These are phyloP conservation scores for Proisotoma minuta DNA, from an alignment of 2,888 invertebrate species.

Conservation along the genomic window DNA sequence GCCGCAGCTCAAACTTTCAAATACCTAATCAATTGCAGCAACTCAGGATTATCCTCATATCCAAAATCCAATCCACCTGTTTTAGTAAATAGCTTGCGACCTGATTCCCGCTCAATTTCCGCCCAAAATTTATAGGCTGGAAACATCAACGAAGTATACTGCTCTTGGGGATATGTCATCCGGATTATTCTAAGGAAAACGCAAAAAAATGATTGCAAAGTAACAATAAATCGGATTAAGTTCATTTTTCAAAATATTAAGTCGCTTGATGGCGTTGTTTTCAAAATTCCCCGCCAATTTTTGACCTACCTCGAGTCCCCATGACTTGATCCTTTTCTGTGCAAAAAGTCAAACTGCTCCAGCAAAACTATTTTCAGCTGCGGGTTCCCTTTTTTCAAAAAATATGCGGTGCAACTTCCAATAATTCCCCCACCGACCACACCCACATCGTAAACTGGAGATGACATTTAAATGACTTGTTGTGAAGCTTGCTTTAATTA, in stretches of 20 bases:
- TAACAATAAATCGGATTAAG: too few species aligned
- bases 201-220: too few species aligned
- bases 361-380: constrained; percentile 29
- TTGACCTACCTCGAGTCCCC: constrained; percentile 42
- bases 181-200: constrained; percentile 46
- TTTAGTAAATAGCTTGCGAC: constrained; percentile 29
- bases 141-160: constrained; percentile 40
- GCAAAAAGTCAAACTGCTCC: constrained; percentile 44
- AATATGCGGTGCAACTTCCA: constrained; percentile 42
- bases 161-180: constrained; percentile 36
- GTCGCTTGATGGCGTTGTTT: neutral
- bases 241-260: too few species aligned
- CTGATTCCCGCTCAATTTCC: constrained; percentile 29
- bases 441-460: constrained; percentile 31
- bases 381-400: constrained; percentile 26
- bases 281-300: too few species aligned
- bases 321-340: constrained; percentile 43
- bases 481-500: too few species aligned
- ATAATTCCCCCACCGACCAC: constrained; percentile 41
- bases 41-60: constrained; percentile 10
- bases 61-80: constrained; percentile 44
- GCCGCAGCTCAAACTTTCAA: too few species aligned
- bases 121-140: constrained; percentile 37
- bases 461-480: too few species aligned
- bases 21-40: constrained; percentile 24